Evolutionary conservation across 1,140 invertebrate genomes (phyloP).

Genomic region (Triops cancriformis): DNA sequence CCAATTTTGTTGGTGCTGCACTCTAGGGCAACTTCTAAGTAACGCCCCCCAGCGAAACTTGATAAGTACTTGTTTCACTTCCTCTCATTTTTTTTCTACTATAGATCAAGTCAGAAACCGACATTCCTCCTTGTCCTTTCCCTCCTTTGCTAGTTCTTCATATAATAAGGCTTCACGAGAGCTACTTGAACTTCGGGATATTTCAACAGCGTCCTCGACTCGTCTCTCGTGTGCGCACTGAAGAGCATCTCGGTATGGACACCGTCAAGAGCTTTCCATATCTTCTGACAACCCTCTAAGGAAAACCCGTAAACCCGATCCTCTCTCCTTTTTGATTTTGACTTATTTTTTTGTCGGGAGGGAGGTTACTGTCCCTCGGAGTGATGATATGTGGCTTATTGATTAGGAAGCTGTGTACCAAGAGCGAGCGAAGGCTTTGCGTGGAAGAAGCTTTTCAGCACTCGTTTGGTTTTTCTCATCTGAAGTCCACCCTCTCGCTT

Average conservation of each 20-base stretch:
- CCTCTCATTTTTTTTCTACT: too few relatives aligned
- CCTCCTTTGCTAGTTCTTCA: background rate
- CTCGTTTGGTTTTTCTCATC: background rate
- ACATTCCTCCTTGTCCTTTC: background rate
- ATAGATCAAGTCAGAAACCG: too few relatives aligned
- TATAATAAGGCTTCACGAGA: background rate
- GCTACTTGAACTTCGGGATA: background rate
- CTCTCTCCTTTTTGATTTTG: background rate
- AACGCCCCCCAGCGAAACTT: too few relatives aligned
- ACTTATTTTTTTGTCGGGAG: slow-evolving; percentile 7
- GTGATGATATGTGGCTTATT: slow-evolving; percentile 14
- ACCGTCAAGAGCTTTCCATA: background rate
- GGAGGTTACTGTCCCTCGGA: slow-evolving; percentile 15
- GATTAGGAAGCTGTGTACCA: background rate
- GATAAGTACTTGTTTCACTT: too few relatives aligned
- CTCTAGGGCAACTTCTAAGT: too few relatives aligned
- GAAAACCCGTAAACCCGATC: background rate
- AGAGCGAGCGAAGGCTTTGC: background rate
- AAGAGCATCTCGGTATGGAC: background rate
- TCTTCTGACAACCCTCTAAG: background rate
- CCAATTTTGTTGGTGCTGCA: too few relatives aligned
- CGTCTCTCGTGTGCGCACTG: background rate
- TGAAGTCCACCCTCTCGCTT: background rate
- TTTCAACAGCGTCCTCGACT: background rate
- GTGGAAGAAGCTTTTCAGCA: background rate